Conservation (phyloP, 37 sponge, comb jelly and placozoan species). For the Theonella swinhoei region DNA sequence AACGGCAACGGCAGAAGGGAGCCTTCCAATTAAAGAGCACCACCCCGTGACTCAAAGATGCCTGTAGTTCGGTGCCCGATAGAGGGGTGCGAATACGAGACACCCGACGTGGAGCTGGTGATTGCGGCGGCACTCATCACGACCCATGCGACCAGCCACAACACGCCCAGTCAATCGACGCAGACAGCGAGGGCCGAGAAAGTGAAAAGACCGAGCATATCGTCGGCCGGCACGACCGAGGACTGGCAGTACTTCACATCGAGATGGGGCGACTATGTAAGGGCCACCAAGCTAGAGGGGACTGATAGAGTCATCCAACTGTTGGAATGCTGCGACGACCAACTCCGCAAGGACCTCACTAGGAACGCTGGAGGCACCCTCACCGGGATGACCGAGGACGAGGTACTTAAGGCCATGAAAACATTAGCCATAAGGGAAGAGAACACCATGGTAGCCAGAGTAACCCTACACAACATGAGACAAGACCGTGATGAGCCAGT, state of each 20-base stretch:
- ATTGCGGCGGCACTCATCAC: constrained; percentile 39
- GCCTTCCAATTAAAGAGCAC: constrained; percentile 6
- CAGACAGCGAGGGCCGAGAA: constrained; percentile 1
- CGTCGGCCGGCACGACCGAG: constrained; percentile 49
- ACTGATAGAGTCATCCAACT: constrained; percentile 39
- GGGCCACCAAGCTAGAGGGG: constrained; percentile 29
- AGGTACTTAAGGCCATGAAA: constrained; percentile 32
- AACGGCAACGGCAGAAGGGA: not conserved
- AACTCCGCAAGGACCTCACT: constrained; percentile 49
- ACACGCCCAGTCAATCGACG: not conserved
- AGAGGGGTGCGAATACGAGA: constrained; percentile 16
- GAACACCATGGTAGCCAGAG: constrained; percentile 16
- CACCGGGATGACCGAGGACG: constrained; percentile 24
- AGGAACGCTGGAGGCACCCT: constrained; percentile 37
- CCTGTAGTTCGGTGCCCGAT: constrained; percentile 3
- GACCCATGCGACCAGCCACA: constrained; percentile 17
- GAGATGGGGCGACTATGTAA: constrained; percentile 36
- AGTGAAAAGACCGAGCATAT: constrained; percentile 43
- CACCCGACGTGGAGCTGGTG: constrained; percentile 12
- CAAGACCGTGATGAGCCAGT: constrained; percentile 38
- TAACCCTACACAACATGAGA: constrained; percentile 28
- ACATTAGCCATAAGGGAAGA: constrained; percentile 13
- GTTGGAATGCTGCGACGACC: constrained; percentile 19
- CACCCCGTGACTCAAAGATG: not conserved
- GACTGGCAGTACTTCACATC: constrained; percentile 45